Evolutionary conservation across 1,140 invertebrate species (phyloP), one percentile per base, ranked within the genome.

Genomic region (Cyrtorhinus lividipennis): DNA sequence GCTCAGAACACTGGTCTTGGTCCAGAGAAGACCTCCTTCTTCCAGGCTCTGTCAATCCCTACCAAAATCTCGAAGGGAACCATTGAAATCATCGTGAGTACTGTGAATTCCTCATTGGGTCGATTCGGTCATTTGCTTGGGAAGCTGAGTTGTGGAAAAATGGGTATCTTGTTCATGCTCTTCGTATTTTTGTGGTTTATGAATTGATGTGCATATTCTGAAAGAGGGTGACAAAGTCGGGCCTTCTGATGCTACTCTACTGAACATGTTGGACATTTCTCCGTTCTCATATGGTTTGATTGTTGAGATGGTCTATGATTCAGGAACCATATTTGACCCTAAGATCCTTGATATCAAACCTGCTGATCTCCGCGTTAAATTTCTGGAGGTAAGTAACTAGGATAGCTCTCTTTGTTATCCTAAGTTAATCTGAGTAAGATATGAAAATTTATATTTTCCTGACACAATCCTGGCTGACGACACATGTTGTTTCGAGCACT

Each of bases 1-100:
- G 78, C 82, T 22, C 84, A 86, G 71, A 81, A 82, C 69, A 87
- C 85, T 61, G 81, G 80, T 18, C 74, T 86, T 24, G 84, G 83
- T 65, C 84, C 84, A 61, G 85, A 87, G 71, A 87, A 87, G 74
- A 86, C 84, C 24, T 83, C 82, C 70, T 86, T 86, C 81, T 86
- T 86, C 78, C 84, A 86, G 73, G 85, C 85, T 69, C 72, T 86
- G 65, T 77, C 80, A 66, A 86, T 86, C 68, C 80, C 83, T 58
- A 86, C 84, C 64, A 86, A 86, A 74, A 87, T 86, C 75, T 81
- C 84, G 57, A 84, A 82, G 71, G 82, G 81, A 69, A 81, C 78
- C 61, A 83, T 83, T 75, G 81, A 83, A 78, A 83, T 83, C 66
- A 71, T 83, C 70, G 76, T 77, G 68, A 67, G 69, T 66, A n/a